Evolutionary conservation across 2,888 invertebrate genomes (phyloP).

Genomic region (Chrysina gloriosa): DNA sequence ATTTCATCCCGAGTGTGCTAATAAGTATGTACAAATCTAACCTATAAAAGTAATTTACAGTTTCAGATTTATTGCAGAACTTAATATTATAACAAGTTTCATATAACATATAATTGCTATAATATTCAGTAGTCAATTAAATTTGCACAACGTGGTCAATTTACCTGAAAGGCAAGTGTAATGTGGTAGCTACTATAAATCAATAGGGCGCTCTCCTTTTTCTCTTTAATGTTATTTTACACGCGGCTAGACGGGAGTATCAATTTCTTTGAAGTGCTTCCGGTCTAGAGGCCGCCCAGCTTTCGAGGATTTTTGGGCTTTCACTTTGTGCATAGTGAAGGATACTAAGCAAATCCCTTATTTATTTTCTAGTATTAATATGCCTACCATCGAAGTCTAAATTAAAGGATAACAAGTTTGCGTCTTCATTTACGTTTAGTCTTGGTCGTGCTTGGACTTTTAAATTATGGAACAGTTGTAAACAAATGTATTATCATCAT

Average conservation of each 20-base stretch:
- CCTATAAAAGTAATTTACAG: too few species aligned
- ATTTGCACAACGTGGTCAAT: not conserved
- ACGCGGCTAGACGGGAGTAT: not conserved
- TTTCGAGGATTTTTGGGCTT: slow-evolving; percentile 14
- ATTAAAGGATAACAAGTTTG: not conserved
- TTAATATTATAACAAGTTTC: too few species aligned
- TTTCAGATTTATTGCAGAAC: too few species aligned
- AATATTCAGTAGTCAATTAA: not conserved
- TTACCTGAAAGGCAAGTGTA: not conserved
- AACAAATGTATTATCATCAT: too few species aligned
- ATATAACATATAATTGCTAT: too few species aligned
- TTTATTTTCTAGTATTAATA: slow-evolving; percentile 19
- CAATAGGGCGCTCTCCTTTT: slow-evolving; percentile 3
- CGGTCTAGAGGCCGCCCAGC: not conserved
- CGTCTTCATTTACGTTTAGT: not conserved
- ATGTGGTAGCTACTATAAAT: slow-evolving; percentile 1
- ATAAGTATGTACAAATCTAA: too few species aligned
- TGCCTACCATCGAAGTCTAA: not conserved
- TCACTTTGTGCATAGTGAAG: slow-evolving; percentile 23
- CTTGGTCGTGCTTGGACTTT: too few species aligned
- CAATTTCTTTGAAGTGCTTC: slow-evolving; percentile 27
- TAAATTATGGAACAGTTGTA: too few species aligned
- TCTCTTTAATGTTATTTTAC: slow-evolving; percentile 18
- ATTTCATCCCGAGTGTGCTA: too few species aligned
- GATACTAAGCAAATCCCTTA: slow-evolving; percentile 3